phyloP scores from a whole-genome alignment of 2,888 invertebrate genomes.

The Leucania comma region DNA sequence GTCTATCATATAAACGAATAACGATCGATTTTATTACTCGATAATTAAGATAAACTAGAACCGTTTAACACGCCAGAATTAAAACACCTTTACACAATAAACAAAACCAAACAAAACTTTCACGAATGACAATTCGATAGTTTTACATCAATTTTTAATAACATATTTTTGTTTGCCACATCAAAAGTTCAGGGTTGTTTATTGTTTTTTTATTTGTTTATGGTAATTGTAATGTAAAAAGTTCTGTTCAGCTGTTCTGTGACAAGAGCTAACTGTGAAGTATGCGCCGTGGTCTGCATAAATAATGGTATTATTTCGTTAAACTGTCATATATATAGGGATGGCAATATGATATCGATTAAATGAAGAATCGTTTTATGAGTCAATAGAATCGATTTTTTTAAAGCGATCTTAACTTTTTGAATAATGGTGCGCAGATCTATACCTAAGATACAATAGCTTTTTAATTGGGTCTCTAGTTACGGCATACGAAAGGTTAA shows the following conservation, averaged over 20 bases:
- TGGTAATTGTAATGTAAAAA: slow-evolving; percentile 34
- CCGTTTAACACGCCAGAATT: not conserved
- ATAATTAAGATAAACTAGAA: slow-evolving; percentile 6
- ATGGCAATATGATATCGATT: no score
- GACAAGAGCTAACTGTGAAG: slow-evolving; percentile 32
- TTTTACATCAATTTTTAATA: slow-evolving; percentile 45
- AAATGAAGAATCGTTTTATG: no score
- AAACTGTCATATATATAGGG: slow-evolving; percentile 5
- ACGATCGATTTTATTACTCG: no score
- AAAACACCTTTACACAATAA: slow-evolving; percentile 46
- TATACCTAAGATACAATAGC: no score
- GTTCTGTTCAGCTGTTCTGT: slow-evolving; percentile 33
- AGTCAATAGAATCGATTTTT: no score
- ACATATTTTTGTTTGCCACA: slow-evolving; percentile 35
- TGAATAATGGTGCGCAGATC: no score
- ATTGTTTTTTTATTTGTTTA: slow-evolving; percentile 9
- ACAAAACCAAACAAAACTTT: slow-evolving; percentile 22
- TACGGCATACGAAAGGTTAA: no score
- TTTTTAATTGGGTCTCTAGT: no score
- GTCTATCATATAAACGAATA: no score
- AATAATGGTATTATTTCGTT: slow-evolving; percentile 12
- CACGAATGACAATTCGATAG: slow-evolving; percentile 25
- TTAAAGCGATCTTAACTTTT: no score
- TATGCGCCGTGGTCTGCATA: slow-evolving; percentile 34
- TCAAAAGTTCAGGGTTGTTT: slow-evolving; percentile 40